A percentile compares a stretch with the other conserved stretches of the same genome.
Conservation (phyloP, 2,113 vertebrate species). For the Abramis brama region DNA sequence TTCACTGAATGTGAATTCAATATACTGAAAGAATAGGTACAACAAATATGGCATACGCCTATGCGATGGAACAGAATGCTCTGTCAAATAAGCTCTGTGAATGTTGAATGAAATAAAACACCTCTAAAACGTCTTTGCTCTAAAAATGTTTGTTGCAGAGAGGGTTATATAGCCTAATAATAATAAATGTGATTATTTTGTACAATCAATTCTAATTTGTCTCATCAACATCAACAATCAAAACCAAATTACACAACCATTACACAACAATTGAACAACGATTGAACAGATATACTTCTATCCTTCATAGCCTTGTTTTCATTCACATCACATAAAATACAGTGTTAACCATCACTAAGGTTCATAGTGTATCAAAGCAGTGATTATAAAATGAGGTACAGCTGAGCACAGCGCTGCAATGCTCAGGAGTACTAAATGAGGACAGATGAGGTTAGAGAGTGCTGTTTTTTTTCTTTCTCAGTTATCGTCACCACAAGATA, state of each 20-base stretch:
- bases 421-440: constrained; percentile 5
- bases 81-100: background rate
- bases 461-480: background rate
- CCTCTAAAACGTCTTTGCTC: background rate
- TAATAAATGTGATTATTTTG: background rate
- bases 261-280: background rate
- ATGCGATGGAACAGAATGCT: background rate
- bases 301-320: background rate
- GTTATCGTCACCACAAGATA: background rate
- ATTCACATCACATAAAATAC: background rate
- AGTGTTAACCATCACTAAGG: background rate
- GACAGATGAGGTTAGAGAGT: background rate
- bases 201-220: background rate
- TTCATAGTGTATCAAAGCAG: background rate
- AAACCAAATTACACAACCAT: background rate
- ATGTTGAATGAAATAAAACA: background rate
- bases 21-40: background rate
- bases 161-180: background rate
- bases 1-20: background rate
- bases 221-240: background rate
- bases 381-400: background rate
- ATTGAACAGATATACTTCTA: background rate
- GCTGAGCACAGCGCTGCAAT: background rate
- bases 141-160: background rate
- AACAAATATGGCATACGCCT: background rate